Conservation (phyloP, 2,888 invertebrate genomes). For the Gymnoscelis rufifasciata region DNA sequence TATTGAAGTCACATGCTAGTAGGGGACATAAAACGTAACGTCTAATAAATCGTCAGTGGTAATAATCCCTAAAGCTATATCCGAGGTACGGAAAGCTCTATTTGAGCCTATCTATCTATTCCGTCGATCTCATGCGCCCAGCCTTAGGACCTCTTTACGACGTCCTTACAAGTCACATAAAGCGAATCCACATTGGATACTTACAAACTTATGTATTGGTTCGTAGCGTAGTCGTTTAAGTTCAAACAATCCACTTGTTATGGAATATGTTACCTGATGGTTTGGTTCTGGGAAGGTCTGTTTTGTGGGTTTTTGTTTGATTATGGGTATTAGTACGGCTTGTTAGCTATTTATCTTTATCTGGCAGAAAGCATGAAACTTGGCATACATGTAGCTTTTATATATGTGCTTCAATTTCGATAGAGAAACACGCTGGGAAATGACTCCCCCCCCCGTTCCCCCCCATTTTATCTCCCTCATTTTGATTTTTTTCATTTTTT, state of each 20-base stretch:
- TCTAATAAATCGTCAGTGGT: conserved; percentile 1
- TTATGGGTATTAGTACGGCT: no score
- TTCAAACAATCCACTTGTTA: background rate
- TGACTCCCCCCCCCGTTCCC: no score
- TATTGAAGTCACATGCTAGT: no score
- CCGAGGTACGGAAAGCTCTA: conserved; percentile 6
- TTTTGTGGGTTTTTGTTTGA: no score
- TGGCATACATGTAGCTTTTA: no score
- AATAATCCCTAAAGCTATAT: conserved; percentile 8
- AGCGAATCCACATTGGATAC: conserved; percentile 55
- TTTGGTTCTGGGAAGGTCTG: background rate
- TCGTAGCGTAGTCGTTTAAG: conserved; percentile 9
- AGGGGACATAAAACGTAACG: background rate
- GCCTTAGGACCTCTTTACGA: conserved; percentile 48
- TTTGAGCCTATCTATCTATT: conserved; percentile 24
- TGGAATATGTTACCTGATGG: background rate
- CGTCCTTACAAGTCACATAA: conserved; percentile 46
- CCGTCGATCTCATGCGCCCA: conserved; percentile 36
- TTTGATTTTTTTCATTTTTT: no score
- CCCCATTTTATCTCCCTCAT: no score
- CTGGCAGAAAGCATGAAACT: no score
- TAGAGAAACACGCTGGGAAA: no score
- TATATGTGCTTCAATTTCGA: no score
- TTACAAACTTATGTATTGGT: conserved; percentile 39
- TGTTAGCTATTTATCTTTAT: no score